phyloP scores from a whole-genome alignment of 2,797 vertebrate species.

The Chiloscyllium punctatum region DNA sequence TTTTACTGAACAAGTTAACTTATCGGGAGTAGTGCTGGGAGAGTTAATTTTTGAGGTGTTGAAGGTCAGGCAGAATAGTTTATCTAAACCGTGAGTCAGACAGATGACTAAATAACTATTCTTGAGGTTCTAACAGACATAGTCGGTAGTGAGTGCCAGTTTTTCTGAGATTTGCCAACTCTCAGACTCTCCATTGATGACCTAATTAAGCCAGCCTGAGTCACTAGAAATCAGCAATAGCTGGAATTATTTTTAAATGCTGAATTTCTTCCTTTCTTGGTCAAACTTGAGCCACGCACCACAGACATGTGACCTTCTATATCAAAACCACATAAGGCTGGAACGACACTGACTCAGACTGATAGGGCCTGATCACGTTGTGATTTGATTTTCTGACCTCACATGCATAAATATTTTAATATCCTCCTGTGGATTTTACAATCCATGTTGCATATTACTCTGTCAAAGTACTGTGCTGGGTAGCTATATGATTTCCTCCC shows the following conservation, averaged over 20 bases:
- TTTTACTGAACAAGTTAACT: neutral
- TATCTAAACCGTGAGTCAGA: neutral
- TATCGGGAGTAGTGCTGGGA: neutral
- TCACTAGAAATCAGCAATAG: neutral
- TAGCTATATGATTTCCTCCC: neutral
- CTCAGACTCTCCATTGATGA: neutral
- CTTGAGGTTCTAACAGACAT: neutral
- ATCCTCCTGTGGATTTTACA: neutral
- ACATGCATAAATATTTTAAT: neutral
- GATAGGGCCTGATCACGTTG: neutral
- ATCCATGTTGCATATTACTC: neutral
- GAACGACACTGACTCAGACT: neutral
- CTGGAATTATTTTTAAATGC: neutral
- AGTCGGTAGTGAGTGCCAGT: neutral
- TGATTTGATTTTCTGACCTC: slow-evolving; percentile 1
- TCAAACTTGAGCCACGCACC: neutral
- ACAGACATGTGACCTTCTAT: neutral
- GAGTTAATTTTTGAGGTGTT: neutral
- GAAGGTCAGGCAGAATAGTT: neutral
- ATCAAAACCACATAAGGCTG: neutral
- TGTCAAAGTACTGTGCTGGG: neutral
- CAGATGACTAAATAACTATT: neutral
- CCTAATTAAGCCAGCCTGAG: neutral
- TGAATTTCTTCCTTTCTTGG: slow-evolving; percentile 21
- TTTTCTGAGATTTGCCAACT: neutral